Evolutionary conservation across 2,888 invertebrate species (phyloP).

Genomic region (Villa cingulata): DNA sequence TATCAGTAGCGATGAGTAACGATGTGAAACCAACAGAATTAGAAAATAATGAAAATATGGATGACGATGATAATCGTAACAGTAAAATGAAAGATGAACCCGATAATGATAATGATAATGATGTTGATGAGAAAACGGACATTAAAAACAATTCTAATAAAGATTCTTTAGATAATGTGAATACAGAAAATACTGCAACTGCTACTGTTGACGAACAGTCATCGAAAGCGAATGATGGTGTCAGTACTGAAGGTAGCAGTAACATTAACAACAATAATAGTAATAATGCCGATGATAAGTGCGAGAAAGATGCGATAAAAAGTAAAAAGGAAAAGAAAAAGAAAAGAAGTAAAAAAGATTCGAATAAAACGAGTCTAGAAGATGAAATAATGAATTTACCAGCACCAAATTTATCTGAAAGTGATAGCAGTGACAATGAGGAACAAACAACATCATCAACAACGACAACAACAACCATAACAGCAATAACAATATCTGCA

Average conservation of each 20-base stretch:
- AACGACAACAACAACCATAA: not conserved
- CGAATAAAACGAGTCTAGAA: conserved; percentile 25
- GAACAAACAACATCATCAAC: conserved; percentile 18
- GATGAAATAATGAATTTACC: conserved; percentile 59
- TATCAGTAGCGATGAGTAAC: not conserved
- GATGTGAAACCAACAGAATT: not conserved
- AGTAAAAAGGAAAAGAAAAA: conserved; percentile 10
- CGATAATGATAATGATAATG: conserved; percentile 1
- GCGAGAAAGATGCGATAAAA: conserved; percentile 17
- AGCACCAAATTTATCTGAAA: conserved; percentile 70
- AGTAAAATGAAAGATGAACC: conserved; percentile 5
- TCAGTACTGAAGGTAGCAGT: conserved; percentile 18
- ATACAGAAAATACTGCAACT: conserved; percentile 2
- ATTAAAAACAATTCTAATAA: not conserved
- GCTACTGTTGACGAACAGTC: conserved; percentile 4
- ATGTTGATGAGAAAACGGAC: conserved; percentile 2
- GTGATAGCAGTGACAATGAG: conserved; percentile 61
- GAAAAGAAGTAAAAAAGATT: conserved; percentile 5
- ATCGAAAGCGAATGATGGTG: conserved; percentile 13
- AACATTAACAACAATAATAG: conserved; percentile 1
- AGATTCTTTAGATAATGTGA: not conserved
- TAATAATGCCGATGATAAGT: not conserved
- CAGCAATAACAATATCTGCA: too few species aligned
- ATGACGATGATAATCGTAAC: conserved; percentile 4
- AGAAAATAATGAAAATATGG: conserved; percentile 4